Conservation (phyloP, 2,797 vertebrate species). For the Phoebastria nigripes region DNA sequence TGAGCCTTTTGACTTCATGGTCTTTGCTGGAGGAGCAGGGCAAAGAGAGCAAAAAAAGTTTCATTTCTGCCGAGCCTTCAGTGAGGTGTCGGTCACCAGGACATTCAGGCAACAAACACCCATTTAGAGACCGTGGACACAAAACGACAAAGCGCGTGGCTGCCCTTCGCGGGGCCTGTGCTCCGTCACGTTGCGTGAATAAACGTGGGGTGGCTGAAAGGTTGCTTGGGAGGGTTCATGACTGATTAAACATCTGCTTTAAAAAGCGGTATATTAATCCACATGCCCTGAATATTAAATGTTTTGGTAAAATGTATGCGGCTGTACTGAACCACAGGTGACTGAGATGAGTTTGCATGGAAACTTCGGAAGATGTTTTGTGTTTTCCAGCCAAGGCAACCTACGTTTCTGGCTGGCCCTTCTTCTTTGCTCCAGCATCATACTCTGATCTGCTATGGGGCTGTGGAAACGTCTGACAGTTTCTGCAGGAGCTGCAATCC, state of each 20-base stretch:
- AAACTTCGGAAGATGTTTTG: background rate
- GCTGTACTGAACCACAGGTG: background rate
- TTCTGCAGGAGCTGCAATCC: background rate
- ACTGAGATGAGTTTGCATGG: background rate
- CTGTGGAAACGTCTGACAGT: background rate
- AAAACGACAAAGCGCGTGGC: accelerated
- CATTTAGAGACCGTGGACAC: accelerated
- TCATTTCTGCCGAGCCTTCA: background rate
- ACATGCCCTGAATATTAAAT: accelerated
- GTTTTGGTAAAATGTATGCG: background rate
- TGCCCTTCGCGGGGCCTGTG: background rate
- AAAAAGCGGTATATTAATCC: background rate
- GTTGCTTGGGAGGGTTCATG: background rate
- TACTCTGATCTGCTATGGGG: background rate
- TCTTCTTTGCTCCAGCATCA: background rate
- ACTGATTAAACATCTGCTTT: background rate
- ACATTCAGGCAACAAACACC: background rate
- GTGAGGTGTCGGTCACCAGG: background rate
- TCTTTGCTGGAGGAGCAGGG: background rate
- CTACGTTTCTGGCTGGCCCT: background rate
- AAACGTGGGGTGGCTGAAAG: background rate
- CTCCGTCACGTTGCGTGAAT: accelerated
- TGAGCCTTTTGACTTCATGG: background rate
- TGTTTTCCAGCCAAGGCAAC: background rate
- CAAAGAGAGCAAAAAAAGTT: background rate